A percentile compares a stretch with the other conserved stretches of the same genome.
These are phyloP conservation scores for Thalpophila matura DNA, from an alignment of 2,888 invertebrate species.

Conservation along the genomic window DNA sequence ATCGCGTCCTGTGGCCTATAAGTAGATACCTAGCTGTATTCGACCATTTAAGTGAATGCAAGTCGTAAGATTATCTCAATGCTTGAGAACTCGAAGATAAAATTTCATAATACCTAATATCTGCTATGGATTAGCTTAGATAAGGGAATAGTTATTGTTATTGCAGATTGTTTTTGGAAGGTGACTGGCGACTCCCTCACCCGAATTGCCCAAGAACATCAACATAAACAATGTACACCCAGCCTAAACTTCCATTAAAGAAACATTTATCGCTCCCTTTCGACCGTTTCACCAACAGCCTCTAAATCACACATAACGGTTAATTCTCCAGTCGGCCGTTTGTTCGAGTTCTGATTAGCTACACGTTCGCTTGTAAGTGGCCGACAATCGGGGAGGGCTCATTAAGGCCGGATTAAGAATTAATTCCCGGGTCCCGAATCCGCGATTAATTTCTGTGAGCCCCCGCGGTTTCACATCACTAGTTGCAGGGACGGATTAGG, in stretches of 20 bases:
- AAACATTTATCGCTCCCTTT: conserved; percentile 60
- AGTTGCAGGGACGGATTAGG: conserved; percentile 67
- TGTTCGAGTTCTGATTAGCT: conserved; percentile 66
- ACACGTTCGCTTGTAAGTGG: conserved; percentile 66
- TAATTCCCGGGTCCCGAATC: conserved; percentile 71
- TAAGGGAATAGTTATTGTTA: conserved; percentile 28
- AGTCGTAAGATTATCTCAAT: conserved; percentile 34
- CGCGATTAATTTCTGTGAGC: conserved; percentile 72
- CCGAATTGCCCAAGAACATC: conserved; percentile 38
- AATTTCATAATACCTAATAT: conserved; percentile 49
- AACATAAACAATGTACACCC: conserved; percentile 49
- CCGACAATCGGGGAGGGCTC: conserved; percentile 69
- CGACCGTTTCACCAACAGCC: conserved; percentile 49
- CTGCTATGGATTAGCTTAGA: conserved; percentile 22
- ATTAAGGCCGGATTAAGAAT: conserved; percentile 75
- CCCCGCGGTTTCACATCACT: conserved; percentile 60
- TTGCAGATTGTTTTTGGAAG: conserved; percentile 11
- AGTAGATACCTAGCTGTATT: conserved; percentile 5
- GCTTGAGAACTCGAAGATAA: conserved; percentile 26
- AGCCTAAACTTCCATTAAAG: conserved; percentile 58
- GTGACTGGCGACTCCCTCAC: too few relatives aligned
- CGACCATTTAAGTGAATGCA: conserved; percentile 25
- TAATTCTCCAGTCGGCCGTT: conserved; percentile 59
- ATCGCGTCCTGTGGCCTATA: too few relatives aligned
- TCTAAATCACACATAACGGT: conserved; percentile 61